Conservation (phyloP, 2,113 vertebrate species). For the Procapra przewalskii region DNA sequence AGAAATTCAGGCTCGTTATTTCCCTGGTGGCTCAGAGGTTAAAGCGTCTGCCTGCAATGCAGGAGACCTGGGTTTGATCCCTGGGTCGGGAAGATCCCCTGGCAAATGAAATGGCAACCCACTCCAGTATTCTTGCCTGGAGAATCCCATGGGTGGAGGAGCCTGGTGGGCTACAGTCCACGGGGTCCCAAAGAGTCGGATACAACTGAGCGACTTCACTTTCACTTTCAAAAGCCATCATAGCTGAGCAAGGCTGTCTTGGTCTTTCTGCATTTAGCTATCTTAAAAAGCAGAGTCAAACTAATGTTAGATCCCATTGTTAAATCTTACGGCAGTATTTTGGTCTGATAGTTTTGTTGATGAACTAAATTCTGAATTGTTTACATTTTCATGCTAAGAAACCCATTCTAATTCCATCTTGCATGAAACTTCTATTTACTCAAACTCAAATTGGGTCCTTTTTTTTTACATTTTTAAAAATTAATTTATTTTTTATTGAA, state of each 20-base stretch:
- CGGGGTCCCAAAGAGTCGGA: accelerated
- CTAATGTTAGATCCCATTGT: not conserved
- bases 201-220: no score
- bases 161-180: no score
- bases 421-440: not conserved
- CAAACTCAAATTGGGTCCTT: not conserved
- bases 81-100: no score
- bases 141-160: no score
- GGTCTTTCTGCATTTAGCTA: not conserved
- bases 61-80: no score
- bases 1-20: not conserved
- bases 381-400: constrained; percentile 8
- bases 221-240: not conserved
- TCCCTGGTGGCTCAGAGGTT: not conserved
- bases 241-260: not conserved
- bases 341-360: not conserved
- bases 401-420: not conserved
- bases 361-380: constrained; percentile 7
- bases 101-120: no score
- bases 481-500: not conserved
- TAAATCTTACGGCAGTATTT: not conserved
- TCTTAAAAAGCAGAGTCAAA: not conserved
- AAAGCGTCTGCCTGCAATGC: no score
- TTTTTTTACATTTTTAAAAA: not conserved
- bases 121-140: no score